Evolutionary conservation across 2,113 vertebrate species (phyloP), one percentile per base, ranked within the genome.

Genomic region (Anseranas semipalmata): DNA sequence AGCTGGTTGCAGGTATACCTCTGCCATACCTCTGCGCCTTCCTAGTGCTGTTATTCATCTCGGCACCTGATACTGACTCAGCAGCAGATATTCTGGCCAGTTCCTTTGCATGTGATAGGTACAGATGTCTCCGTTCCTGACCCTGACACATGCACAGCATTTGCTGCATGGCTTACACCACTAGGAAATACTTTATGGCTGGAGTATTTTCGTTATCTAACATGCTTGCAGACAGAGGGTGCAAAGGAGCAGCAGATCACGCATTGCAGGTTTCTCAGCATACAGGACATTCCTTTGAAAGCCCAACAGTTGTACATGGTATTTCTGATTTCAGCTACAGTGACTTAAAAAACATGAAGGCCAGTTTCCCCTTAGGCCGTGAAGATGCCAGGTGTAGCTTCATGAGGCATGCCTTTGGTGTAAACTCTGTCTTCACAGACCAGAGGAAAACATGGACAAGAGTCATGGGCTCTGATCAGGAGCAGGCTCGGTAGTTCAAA

Each of bases 251-350:
- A 85, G 52, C 27, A 90, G 52, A n/a, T 79, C 24, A 8, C 5
- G 56, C n/a, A 9, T 12, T 37, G 12, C 60, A 71, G 6, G 1
- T 59, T 48, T 90, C 68, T 66, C 35, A 62, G 21, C 41, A 37
- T 45, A 21, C 11, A 15, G 80, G 27, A 77, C 18, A 50, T 68
- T 78, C 43, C 20, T 90, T 56, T 92, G 80, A 78, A 91, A 84
- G 73, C 46, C 37, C 2, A 37, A 1, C 11, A 58, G 55, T 4
- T 0, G 0, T 12, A 46, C 15, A 20, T 35, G 33, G 8, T 18
- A 33, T 81, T 87, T 93, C 39, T 84, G 7, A 67, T 77, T 78
- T 70, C 62, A 73, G 19, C 27, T 63, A 16, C 30, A n/a, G 30
- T 35, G n/a, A 58, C 68, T 30, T 33, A 41, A 58, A 89, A 79